phyloP scores from a whole-genome alignment of 2,113 vertebrate genomes.

The Capreolus pygargus region DNA sequence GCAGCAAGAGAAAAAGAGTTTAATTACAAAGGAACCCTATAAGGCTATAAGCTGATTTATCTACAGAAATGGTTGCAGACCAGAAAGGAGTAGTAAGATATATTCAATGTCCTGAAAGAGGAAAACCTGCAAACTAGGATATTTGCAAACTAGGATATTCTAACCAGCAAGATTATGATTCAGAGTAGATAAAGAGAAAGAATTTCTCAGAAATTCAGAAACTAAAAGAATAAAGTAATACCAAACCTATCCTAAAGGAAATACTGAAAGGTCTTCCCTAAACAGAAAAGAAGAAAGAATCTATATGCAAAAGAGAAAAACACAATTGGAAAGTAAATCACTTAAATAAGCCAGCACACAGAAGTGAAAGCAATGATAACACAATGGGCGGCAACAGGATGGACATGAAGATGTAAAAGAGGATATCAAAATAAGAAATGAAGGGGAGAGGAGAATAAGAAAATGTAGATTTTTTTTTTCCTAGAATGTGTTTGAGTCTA shows the following conservation, averaged over 20 bases:
- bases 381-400: background rate
- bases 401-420: background rate
- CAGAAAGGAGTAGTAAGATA: background rate
- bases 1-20: background rate
- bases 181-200: background rate
- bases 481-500: background rate
- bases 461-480: background rate
- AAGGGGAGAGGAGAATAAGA: background rate
- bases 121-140: background rate
- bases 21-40: background rate
- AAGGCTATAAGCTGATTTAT: background rate
- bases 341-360: background rate
- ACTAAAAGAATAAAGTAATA: background rate
- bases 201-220: background rate
- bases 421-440: background rate
- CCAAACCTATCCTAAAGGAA: background rate
- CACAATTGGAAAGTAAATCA: background rate
- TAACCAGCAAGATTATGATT: background rate
- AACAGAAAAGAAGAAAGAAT: background rate
- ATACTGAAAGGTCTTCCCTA: background rate
- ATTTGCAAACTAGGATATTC: background rate
- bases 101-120: background rate
- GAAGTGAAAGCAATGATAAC: background rate
- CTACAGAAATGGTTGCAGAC: background rate
- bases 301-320: background rate